A percentile compares a stretch with the other conserved stretches of the same genome.
phyloP scores from a whole-genome alignment of 2,113 vertebrate genomes.

The Dermatemys mawii region DNA sequence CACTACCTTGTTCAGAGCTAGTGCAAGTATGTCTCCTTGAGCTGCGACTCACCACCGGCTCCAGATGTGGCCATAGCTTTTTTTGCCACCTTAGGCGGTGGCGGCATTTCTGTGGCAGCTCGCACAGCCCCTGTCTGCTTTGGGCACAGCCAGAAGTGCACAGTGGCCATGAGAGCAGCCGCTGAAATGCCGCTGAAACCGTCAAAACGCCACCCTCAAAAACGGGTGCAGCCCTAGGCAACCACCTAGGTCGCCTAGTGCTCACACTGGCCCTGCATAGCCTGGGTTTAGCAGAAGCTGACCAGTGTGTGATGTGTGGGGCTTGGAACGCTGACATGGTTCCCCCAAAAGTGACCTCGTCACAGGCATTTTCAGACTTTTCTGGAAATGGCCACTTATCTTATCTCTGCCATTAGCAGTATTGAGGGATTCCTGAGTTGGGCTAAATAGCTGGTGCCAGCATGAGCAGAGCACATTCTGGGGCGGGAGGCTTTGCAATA shows the following conservation, averaged over 20 bases:
- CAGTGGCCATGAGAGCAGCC: too few relatives aligned
- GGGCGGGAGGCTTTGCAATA: not conserved
- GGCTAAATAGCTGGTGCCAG: not conserved
- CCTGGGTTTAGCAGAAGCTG: not conserved
- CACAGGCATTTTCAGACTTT: not conserved
- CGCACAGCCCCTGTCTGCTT: too few relatives aligned
- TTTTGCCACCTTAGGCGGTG: too few relatives aligned
- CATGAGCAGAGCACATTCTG: not conserved
- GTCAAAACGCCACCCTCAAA: too few relatives aligned
- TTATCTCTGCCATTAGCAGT: slow-evolving; percentile 35
- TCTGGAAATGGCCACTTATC: slow-evolving; percentile 15
- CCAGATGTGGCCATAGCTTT: not conserved
- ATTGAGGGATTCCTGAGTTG: slow-evolving; percentile 20
- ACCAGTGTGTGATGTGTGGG: rapidly evolving
- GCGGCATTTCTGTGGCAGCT: too few relatives aligned
- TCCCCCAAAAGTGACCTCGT: not conserved
- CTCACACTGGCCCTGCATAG: too few relatives aligned
- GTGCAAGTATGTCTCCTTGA: not conserved
- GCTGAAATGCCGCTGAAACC: too few relatives aligned
- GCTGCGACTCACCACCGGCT: not conserved
- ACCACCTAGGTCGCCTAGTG: too few relatives aligned
- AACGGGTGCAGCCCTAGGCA: too few relatives aligned
- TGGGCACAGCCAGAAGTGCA: too few relatives aligned
- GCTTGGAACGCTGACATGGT: not conserved
- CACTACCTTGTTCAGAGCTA: not conserved